Evolutionary conservation across 2,888 invertebrate species (phyloP).

Genomic region (Colostygia pectinataria): DNA sequence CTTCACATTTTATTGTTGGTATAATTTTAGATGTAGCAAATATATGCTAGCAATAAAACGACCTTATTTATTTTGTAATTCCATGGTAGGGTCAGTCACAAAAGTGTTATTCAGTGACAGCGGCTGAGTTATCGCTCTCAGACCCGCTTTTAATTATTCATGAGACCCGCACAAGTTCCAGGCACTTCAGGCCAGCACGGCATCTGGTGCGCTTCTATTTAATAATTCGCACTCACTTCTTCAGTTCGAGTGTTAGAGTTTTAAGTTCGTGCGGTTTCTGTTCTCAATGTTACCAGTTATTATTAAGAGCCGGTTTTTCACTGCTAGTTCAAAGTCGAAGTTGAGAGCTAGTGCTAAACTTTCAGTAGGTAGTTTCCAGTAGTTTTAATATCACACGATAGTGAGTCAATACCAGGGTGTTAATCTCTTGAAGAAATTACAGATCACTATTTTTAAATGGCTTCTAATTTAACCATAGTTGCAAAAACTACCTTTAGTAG

Average conservation of each 20-base stretch:
- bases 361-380: too few species aligned
- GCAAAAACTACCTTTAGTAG: too few species aligned
- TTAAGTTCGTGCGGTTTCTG: constrained; percentile 23
- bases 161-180: constrained; percentile 64
- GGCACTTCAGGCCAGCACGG: constrained; percentile 61
- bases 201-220: constrained; percentile 68
- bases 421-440: too few species aligned
- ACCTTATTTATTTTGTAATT: constrained; percentile 23
- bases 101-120: constrained; percentile 64
- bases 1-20: too few species aligned
- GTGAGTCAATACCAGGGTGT: too few species aligned
- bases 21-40: too few species aligned
- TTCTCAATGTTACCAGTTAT: not conserved
- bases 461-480: too few species aligned
- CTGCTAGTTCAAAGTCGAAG: too few species aligned
- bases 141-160: constrained; percentile 76
- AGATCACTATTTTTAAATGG: too few species aligned
- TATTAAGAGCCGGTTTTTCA: too few species aligned
- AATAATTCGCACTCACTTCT: constrained; percentile 70
- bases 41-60: constrained; percentile 24
- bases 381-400: too few species aligned
- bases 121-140: constrained; percentile 67
- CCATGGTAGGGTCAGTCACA: constrained; percentile 34
- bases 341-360: too few species aligned
- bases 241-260: constrained; percentile 38